phyloP scores from a whole-genome alignment of 1,140 invertebrate species.

The Bombus affinis region DNA sequence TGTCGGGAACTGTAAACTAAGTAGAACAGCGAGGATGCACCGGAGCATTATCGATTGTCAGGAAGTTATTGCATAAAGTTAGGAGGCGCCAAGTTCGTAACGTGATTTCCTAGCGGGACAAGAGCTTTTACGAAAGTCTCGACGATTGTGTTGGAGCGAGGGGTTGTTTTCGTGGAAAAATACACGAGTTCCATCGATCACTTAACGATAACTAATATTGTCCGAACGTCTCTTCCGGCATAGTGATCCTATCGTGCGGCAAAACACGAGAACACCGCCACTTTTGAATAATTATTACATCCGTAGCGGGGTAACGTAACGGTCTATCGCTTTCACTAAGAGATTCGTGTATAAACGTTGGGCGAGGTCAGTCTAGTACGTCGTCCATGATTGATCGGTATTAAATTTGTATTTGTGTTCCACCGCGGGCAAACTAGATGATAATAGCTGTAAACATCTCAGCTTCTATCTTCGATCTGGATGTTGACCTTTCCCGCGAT shows the following conservation, averaged over 20 bases:
- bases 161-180: conserved; percentile 26
- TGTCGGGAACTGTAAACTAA: conserved; percentile 7
- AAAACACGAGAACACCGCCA: background rate
- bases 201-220: conserved; percentile 6
- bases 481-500: conserved; percentile 17
- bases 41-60: conserved; percentile 43
- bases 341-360: background rate
- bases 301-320: background rate
- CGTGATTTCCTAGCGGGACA: background rate
- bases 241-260: background rate
- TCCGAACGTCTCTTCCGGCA: conserved; percentile 14
- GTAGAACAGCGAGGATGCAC: conserved; percentile 36
- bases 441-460: conserved; percentile 23
- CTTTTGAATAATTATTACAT: conserved; percentile 37
- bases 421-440: conserved; percentile 2
- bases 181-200: conserved; percentile 18
- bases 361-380: conserved; percentile 17
- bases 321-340: conserved; percentile 17
- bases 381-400: conserved; percentile 15
- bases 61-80: conserved; percentile 44
- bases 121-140: background rate
- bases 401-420: conserved; percentile 16
- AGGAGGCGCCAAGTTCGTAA: conserved; percentile 6
- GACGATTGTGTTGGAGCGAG: background rate
- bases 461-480: conserved; percentile 3